Evolutionary conservation across 2,113 vertebrate species (phyloP), one percentile per base, ranked within the genome.

Genomic region (Ranitomeya variabilis): DNA sequence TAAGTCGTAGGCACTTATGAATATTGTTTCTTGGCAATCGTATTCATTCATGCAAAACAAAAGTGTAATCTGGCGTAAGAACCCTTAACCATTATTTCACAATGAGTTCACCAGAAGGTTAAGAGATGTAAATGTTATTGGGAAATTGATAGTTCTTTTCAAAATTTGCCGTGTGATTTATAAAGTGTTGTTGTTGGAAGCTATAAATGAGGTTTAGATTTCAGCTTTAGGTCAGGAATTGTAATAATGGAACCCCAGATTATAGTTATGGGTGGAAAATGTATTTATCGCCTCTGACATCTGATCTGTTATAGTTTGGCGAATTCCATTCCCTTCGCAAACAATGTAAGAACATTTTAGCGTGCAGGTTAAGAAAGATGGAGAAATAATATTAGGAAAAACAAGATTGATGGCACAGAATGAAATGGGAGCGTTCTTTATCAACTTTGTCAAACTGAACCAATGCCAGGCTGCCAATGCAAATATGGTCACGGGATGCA

Each of bases 41-140:
- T 67, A 81, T 45, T 81, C 57, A 81, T 81, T 81, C 80, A 81
- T 62, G 80, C 80, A 62, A 62, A 81, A 62, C 57, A 62, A 45
- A 45, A 81, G 80, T 60, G 57, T 62, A 81, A 81, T 81, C 80
- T 81, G 80, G 26, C 55, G 45, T 62, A 81, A 19, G 57, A 81
- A 81, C 57, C 21, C 55, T n/a, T 81, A 45, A 37, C 80, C 26
- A 62, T 81, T 81, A 11, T 64, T 81, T 19, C 18, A 62, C 37
- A 14, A 26, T 12, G 26, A 81, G 80, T 81, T 81, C 80, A 81
- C 26, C 3, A 14, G 57, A 37, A 81, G 80, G 80, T 62, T 81
- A 45, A 55, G 31, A 62, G 23, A 62, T 81, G 80, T 12, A 45
- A 55, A 62, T 81, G 57, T 81, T 62, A 11, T 23, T 26, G 23